A percentile compares a stretch with the other conserved stretches of the same genome.
phyloP scores from a whole-genome alignment of 2,888 invertebrate species.

The Orthosia cruda region DNA sequence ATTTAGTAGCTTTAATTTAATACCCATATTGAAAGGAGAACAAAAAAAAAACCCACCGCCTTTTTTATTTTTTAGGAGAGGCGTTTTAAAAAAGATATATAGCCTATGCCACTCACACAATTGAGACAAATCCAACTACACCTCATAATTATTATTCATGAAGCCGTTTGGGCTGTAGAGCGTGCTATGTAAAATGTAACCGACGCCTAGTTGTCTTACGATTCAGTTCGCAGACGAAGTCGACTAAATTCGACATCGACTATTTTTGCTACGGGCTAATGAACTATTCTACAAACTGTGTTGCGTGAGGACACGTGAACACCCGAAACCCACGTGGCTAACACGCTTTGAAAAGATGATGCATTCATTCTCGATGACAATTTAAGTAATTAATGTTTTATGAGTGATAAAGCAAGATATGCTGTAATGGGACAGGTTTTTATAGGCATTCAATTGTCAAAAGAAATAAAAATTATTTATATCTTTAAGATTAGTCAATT shows the following conservation, averaged over 20 bases:
- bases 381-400: slow-evolving; percentile 31
- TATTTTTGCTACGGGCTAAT: not conserved
- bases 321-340: slow-evolving; percentile 20
- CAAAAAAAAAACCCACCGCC: too few relatives aligned
- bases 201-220: too few relatives aligned
- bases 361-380: slow-evolving; percentile 8
- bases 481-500: not conserved
- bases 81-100: too few relatives aligned
- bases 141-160: too few relatives aligned
- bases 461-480: not conserved
- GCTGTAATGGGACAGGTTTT: not conserved
- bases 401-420: slow-evolving; percentile 28
- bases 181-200: too few relatives aligned
- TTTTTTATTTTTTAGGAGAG: too few relatives aligned
- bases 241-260: not conserved
- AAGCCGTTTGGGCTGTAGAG: too few relatives aligned
- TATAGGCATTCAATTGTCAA: not conserved
- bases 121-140: too few relatives aligned
- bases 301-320: not conserved
- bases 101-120: too few relatives aligned
- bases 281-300: not conserved
- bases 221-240: not conserved
- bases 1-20: too few relatives aligned
- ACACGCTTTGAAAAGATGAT: slow-evolving; percentile 34
- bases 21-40: too few relatives aligned